Evolutionary conservation across 2,113 vertebrate species (phyloP).

Genomic region (Peromyscus maniculatus): DNA sequence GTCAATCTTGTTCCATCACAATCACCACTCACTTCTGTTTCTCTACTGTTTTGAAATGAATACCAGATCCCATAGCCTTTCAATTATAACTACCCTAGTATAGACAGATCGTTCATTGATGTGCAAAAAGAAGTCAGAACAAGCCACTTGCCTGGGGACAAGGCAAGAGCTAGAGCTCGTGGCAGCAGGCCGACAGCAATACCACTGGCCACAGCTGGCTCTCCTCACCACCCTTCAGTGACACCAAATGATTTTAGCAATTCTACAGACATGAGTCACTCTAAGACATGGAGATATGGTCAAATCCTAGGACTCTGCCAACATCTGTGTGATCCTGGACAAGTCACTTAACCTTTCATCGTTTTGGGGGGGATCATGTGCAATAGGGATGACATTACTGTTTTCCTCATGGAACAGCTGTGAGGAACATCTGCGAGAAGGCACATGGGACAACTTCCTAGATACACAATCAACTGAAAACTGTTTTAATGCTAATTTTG

Average conservation of each 20-base stretch:
- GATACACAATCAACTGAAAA: neutral
- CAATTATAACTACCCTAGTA: neutral
- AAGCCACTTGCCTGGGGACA: neutral
- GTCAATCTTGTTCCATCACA: fast-evolving
- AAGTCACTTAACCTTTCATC: neutral
- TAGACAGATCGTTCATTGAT: neutral
- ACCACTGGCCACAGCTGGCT: fast-evolving
- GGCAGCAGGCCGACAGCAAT: neutral
- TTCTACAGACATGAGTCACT: neutral
- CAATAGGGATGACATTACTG: neutral
- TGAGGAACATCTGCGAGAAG: neutral
- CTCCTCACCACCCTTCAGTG: neutral
- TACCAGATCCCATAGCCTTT: neutral
- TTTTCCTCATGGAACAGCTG: neutral
- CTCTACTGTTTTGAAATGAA: neutral
- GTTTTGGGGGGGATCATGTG: fast-evolving
- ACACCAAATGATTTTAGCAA: neutral
- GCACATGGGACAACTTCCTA: neutral
- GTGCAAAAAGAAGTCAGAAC: neutral
- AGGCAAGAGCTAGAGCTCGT: neutral
- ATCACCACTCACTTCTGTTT: neutral
- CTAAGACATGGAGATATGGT: neutral
- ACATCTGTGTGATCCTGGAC: neutral
- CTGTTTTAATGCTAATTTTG: neutral
- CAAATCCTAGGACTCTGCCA: neutral